A percentile compares a stretch with the other conserved stretches of the same genome.
These are phyloP conservation scores for Lissocephala sabroskyi DNA, from an alignment of 2,888 invertebrate genomes.

Conservation along the genomic window DNA sequence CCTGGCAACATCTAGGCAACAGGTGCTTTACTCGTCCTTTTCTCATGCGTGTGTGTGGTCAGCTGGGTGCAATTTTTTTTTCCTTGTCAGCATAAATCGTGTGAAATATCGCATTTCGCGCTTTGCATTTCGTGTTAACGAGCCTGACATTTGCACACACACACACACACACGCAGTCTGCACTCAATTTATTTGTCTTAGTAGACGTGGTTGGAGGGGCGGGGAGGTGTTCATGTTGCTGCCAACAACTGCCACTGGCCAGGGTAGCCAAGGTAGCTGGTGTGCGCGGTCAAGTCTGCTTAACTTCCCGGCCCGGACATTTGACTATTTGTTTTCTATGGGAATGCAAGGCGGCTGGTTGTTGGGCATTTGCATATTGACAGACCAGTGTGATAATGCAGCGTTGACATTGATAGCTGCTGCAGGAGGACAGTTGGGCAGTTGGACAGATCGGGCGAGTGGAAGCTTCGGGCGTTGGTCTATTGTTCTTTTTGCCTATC, in stretches of 20 bases:
- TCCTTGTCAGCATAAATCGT: slow-evolving; percentile 70
- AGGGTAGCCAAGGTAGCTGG: too few species aligned
- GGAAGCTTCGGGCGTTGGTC: slow-evolving; percentile 9
- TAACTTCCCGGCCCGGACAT: slow-evolving; percentile 32
- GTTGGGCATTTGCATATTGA: slow-evolving; percentile 61
- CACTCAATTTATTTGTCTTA: slow-evolving; percentile 58
- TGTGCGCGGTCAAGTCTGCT: slow-evolving; percentile 7
- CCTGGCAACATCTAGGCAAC: not conserved
- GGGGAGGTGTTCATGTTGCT: slow-evolving; percentile 13
- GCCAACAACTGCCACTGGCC: slow-evolving; percentile 22
- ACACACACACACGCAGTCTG: slow-evolving; percentile 13
- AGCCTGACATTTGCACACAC: slow-evolving; percentile 58
- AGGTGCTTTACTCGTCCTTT: slow-evolving; percentile 10
- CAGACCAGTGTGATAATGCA: slow-evolving; percentile 62
- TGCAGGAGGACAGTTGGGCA: too few species aligned
- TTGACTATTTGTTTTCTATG: slow-evolving; percentile 27
- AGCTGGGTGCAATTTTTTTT: slow-evolving; percentile 49
- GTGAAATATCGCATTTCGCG: slow-evolving; percentile 73
- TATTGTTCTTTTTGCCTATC: slow-evolving; percentile 21
- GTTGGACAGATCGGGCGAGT: not conserved
- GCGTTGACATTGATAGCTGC: slow-evolving; percentile 63
- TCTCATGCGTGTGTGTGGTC: too few species aligned
- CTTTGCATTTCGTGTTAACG: slow-evolving; percentile 67
- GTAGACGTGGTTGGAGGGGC: slow-evolving; percentile 30
- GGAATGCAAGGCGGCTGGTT: slow-evolving; percentile 16